Base-by-base conservation (phyloP, 53 echinoderm and acorn worm species). In the Astropecten irregularis region DNA sequence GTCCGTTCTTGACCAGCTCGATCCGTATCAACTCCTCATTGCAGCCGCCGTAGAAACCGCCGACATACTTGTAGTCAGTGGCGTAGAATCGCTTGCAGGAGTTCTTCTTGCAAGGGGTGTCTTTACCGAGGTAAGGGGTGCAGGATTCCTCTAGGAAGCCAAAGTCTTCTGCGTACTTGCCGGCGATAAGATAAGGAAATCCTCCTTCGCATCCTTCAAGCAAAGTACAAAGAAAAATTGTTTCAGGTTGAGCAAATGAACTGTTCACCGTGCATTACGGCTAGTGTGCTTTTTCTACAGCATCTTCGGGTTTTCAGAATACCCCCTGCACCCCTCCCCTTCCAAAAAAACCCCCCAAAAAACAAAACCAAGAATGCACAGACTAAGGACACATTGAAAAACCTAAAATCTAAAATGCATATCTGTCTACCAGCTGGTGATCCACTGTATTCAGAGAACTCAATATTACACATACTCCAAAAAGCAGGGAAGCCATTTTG, bases 81-180 rank as follows among this genome's bases (percentile, higher is more conserved):
- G 93, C 91, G 66, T 95, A 95, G 84, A 85, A 89, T 16, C 96
- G 91, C 49, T 89, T 77, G 83, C 96, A 95, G 21, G 47, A 51
- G 2, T 11, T 68, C 49, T 86, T 83, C 81, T 86, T 79, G 76
- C 93, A 93, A 13, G 89, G 18, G 0, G 68, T 34, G 69, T 95
- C 96, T 14, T 58, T 47, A 30, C 96, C 96, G 40, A 58, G 40
- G 81, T 95, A 95, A 6, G 86, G 88, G 55, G 74, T 68, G 84
- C 93, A 96, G 8, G 91, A 84, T 20, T 95, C 92, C 44, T 95
- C 92, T 3, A 92, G 77, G 49, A 95, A 33, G 5, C 95, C 95
- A 84, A 95, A 95, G 38, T 95, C 96, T 50, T 95, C 93, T 0
- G 96, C 93, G 71, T 95, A 93, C 36, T 95, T 95, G 36, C 96